A percentile compares a stretch with the other conserved stretches of the same genome.
phyloP scores from a whole-genome alignment of 2,113 vertebrate genomes.

The Globicephala melas region DNA sequence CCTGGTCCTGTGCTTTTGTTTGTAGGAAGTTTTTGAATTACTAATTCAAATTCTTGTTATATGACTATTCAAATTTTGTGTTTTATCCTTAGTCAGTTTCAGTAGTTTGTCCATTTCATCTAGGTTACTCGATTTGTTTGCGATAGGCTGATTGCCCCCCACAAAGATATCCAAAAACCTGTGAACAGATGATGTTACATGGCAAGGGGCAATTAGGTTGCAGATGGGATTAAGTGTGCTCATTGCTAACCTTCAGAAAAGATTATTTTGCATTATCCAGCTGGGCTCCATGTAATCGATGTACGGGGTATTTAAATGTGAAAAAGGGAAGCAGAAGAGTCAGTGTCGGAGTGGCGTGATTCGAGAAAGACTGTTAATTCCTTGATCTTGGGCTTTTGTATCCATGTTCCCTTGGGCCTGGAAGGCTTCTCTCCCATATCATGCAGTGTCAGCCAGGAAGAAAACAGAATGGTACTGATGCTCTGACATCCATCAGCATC shows the following conservation, averaged over 20 bases:
- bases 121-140: neutral
- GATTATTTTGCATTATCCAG: neutral
- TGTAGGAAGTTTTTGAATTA: neutral
- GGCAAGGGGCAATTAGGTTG: neutral
- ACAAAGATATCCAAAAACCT: neutral
- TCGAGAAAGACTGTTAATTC: neutral
- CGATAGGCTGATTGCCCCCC: neutral
- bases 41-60: neutral
- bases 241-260: neutral
- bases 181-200: neutral
- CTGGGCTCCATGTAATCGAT: neutral
- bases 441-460: neutral
- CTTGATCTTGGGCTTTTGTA: neutral
- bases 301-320: neutral
- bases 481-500: neutral
- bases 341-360: neutral
- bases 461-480: neutral
- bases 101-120: neutral
- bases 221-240: neutral
- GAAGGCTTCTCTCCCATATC: neutral
- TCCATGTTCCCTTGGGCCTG: neutral
- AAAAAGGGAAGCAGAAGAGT: neutral
- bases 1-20: neutral
- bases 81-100: neutral
- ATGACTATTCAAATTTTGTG: neutral